Evolutionary conservation across 2,888 invertebrate species (phyloP), one percentile per base, ranked within the genome.

Genomic region (Periphyllus acericola): DNA sequence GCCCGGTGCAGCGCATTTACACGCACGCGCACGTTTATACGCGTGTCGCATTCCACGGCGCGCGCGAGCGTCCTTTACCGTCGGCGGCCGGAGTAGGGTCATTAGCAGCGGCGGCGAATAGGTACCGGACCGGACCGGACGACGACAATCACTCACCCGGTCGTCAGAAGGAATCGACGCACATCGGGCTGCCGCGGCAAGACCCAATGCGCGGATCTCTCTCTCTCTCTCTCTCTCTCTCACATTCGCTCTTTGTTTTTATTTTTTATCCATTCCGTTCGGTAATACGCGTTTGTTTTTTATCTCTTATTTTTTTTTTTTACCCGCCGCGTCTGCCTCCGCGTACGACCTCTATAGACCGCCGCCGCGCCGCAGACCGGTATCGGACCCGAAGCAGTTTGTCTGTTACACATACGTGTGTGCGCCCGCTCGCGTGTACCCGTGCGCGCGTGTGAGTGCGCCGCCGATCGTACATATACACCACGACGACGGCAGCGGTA

Each of bases 61-160:
- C 46, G 68, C 34, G 68, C 66, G 76, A 1, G n/a, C 55, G 66
- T 68, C 78, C 34, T 76, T 46, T 68, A 68, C 46, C 46, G 68
- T 71, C 78, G 78, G n/a, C 68, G 60, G 25, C n/a, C 75, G 60
- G 66, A 68, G 68, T 25, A 84, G 84, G 66, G 76, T 84, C 84
- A 75, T 84, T 76, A 76, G 76, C 84, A 76, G 84, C 34, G 2
- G 55, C 72, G 82, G 72, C 68, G 36, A 36, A 55, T n/a, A 80
- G 68, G 81, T 68, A 68, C 29, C 60, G 75, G 32, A 81, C 80
- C 74, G 83, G 83, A 83, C 79, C 78, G 78, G 78, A 68, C 72
- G 55, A 80, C 74, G 60, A 74, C 86, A 81, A 87, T 87, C 86
- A 81, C 86, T 87, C 86, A 74, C 86, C 86, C 86, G 86, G 80